Percentiles rank a stretch among this genome's conserved stretches.
phyloP scores from a whole-genome alignment of 2,888 invertebrate species.

The Tillus elongatus region DNA sequence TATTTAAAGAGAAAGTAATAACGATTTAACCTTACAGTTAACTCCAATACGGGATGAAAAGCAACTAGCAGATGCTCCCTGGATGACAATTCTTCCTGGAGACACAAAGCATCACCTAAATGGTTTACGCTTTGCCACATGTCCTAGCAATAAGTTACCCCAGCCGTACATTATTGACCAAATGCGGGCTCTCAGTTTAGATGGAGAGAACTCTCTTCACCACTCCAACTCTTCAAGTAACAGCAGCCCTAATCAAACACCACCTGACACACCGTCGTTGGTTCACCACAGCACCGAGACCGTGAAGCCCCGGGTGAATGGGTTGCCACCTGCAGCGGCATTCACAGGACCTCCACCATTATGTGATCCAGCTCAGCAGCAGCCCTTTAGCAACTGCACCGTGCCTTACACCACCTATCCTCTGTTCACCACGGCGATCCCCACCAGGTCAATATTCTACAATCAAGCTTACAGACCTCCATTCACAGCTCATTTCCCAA shows the following conservation, averaged over 20 bases:
- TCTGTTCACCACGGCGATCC: conserved; percentile 29
- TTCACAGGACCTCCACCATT: conserved; percentile 28
- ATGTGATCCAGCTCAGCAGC: conserved; percentile 32
- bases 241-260: conserved; percentile 47
- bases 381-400: conserved; percentile 38
- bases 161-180: conserved; percentile 41
- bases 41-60: conserved; percentile 56
- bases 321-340: conserved; percentile 30
- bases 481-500: conserved; percentile 35
- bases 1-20: no score
- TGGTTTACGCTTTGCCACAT: conserved; percentile 30
- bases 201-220: conserved; percentile 44
- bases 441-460: conserved; percentile 31
- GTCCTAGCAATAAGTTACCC: conserved; percentile 19
- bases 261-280: conserved; percentile 51
- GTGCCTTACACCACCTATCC: conserved; percentile 46
- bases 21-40: conserved; percentile 45
- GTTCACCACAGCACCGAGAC: conserved; percentile 37
- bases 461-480: conserved; percentile 35
- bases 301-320: conserved; percentile 29
- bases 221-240: conserved; percentile 47
- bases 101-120: conserved; percentile 25
- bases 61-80: conserved; percentile 44
- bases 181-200: conserved; percentile 44
- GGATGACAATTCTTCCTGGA: conserved; percentile 16